These are phyloP conservation scores for Palythoa heliodiscus DNA, from an alignment of 92 coral and sea anemone species.

Conservation along the genomic window DNA sequence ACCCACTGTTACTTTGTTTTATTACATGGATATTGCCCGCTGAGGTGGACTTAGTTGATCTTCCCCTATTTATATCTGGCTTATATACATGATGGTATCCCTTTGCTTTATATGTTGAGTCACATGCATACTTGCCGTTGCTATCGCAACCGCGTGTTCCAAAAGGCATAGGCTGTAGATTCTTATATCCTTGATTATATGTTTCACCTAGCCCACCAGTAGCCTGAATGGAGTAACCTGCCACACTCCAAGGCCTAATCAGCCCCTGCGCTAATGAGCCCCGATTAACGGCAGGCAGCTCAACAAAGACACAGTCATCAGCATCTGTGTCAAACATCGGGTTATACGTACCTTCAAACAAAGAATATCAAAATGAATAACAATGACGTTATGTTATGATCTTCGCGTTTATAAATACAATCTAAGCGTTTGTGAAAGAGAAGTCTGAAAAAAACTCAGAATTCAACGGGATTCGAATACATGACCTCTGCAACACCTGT, in stretches of 20 bases:
- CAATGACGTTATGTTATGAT: too few relatives aligned
- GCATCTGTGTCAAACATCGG: not conserved
- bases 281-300: conserved; percentile 10
- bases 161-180: conserved; percentile 10
- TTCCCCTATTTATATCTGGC: not conserved
- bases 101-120: not conserved
- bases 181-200: conserved; percentile 18
- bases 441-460: too few relatives aligned
- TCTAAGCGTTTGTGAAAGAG: too few relatives aligned
- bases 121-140: not conserved
- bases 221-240: conserved; percentile 12
- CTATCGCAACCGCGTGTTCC: conserved; percentile 14
- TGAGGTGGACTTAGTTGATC: conserved; percentile 7
- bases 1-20: conserved; percentile 5
- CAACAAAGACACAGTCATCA: conserved; percentile 36
- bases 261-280: not conserved
- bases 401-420: too few relatives aligned
- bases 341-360: conserved; percentile 14
- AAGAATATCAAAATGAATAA: too few relatives aligned
- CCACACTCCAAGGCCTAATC: conserved; percentile 35
- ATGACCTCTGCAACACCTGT: too few relatives aligned
- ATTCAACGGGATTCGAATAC: too few relatives aligned
- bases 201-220: not conserved
- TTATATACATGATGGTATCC: not conserved
- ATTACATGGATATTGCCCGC: conserved; percentile 5